Evolutionary conservation across 2,888 invertebrate species (phyloP).

Genomic region (Spodoptera littoralis): DNA sequence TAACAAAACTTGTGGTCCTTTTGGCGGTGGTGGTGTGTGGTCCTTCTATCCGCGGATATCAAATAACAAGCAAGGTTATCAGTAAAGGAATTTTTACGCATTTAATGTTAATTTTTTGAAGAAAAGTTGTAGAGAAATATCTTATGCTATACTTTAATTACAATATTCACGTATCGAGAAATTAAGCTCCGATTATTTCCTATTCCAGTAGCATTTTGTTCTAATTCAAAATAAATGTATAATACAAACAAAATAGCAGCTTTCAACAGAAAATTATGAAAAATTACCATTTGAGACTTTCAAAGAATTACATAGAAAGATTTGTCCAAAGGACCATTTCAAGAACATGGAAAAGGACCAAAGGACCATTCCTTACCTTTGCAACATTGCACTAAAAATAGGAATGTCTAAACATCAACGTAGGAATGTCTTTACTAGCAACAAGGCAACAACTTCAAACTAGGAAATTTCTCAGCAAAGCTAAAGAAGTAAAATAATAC

Average conservation of each 20-base stretch:
- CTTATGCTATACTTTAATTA: too few species aligned
- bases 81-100: neutral
- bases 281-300: too few species aligned
- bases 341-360: neutral
- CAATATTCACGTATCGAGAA: too few species aligned
- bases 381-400: constrained; percentile 25
- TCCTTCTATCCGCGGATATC: constrained; percentile 37
- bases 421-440: constrained; percentile 34
- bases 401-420: constrained; percentile 5
- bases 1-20: neutral
- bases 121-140: too few species aligned
- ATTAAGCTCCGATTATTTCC: too few species aligned
- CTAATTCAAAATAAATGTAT: too few species aligned
- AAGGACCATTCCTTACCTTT: neutral
- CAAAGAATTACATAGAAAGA: too few species aligned
- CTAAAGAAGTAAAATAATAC: constrained; percentile 50
- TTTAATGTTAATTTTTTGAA: neutral
- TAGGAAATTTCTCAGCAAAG: constrained; percentile 39
- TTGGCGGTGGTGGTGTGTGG: constrained; percentile 40
- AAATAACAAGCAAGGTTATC: neutral
- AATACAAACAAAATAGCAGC: too few species aligned
- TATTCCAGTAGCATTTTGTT: too few species aligned
- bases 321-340: neutral
- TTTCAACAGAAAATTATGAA: too few species aligned
- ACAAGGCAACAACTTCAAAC: constrained; percentile 31